These are phyloP conservation scores for Chlorodrepanis virens DNA, from an alignment of 2,113 vertebrate genomes.

Conservation along the genomic window DNA sequence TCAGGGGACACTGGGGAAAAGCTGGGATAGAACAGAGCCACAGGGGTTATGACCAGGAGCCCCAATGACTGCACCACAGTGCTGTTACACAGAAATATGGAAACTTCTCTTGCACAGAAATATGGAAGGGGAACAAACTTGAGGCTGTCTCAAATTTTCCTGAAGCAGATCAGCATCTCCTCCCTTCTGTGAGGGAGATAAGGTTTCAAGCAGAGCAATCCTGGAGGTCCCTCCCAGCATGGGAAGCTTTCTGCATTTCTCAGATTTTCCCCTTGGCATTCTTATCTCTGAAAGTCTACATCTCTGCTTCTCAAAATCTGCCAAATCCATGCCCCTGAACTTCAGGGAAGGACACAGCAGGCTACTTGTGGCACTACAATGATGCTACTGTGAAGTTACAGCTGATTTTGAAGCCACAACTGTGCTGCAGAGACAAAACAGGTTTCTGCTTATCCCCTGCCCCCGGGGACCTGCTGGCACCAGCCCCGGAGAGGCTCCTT, in stretches of 20 bases:
- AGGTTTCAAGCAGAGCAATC: neutral
- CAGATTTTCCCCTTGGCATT: neutral
- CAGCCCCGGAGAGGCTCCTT: neutral
- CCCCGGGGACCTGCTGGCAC: neutral
- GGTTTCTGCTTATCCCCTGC: neutral
- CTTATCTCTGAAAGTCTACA: neutral
- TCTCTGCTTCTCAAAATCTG: neutral
- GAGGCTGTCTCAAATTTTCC: neutral
- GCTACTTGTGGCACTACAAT: neutral
- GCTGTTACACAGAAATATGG: neutral
- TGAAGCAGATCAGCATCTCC: neutral
- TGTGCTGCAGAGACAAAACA: neutral
- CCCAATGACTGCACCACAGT: accelerated
- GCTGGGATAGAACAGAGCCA: neutral
- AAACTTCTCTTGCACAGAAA: neutral
- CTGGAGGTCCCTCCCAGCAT: neutral
- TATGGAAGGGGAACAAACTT: neutral
- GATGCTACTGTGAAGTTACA: neutral
- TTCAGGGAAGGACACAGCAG: accelerated
- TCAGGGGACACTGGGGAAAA: neutral
- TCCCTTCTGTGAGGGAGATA: neutral
- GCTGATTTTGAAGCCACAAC: neutral
- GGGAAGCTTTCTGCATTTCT: neutral
- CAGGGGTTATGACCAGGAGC: neutral
- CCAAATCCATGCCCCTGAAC: neutral